A percentile compares a stretch with the other conserved stretches of the same genome.
phyloP scores from a whole-genome alignment of 1,140 invertebrate species.

The Dendroctonus ponderosae region DNA sequence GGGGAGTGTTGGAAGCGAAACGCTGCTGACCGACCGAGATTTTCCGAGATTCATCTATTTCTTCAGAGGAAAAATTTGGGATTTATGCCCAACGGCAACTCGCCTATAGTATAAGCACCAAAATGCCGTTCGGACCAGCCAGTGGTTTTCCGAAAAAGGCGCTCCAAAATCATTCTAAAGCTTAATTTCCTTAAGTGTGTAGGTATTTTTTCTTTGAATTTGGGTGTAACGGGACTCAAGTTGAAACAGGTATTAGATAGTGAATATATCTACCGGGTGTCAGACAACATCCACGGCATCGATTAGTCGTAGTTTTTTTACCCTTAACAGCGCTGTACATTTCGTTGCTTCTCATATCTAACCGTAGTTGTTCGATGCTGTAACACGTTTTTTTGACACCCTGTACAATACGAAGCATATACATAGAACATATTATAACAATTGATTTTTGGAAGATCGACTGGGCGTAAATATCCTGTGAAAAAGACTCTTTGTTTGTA shows the following conservation, averaged over 20 bases:
- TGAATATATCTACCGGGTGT: too few relatives aligned
- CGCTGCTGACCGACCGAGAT: conserved; percentile 80
- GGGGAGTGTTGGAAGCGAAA: conserved; percentile 90
- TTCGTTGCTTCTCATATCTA: too few relatives aligned
- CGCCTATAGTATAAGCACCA: conserved; percentile 26
- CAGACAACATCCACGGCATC: neutral
- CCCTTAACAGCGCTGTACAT: too few relatives aligned
- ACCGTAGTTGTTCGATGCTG: neutral
- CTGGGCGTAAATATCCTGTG: too few relatives aligned
- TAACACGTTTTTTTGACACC: conserved; percentile 19
- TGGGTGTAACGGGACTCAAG: conserved; percentile 28
- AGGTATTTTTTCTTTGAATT: conserved; percentile 7
- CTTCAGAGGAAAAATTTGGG: conserved; percentile 87
- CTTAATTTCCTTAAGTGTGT: conserved; percentile 18
- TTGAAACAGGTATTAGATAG: conserved; percentile 31
- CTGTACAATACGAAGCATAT: conserved; percentile 5
- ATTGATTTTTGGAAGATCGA: conserved; percentile 10
- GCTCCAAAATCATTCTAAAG: conserved; percentile 4
- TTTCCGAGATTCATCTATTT: conserved; percentile 88
- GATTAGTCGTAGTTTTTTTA: conserved; percentile 1
- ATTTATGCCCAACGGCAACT: conserved; percentile 60
- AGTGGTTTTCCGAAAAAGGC: neutral
- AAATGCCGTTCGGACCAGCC: neutral
- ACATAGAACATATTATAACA: neutral
- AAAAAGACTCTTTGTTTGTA: too few relatives aligned